Evolutionary conservation across 2,797 vertebrate genomes (phyloP).

Genomic region (Rhincodon typus): DNA sequence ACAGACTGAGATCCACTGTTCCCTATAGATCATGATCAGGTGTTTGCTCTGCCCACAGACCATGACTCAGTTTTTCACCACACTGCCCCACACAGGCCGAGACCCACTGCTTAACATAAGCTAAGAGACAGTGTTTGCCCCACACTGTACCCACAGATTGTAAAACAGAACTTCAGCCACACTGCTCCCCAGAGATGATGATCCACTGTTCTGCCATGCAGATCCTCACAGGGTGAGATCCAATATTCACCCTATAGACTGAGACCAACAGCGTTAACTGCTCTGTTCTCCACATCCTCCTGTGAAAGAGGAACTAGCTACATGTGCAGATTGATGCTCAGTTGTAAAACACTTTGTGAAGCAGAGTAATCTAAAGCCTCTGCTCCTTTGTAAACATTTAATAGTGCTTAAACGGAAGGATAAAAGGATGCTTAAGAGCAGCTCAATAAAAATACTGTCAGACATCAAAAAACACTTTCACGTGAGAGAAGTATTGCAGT

Average conservation of each 20-base stretch:
- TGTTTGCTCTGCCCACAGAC: too few relatives aligned
- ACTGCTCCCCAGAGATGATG: not conserved
- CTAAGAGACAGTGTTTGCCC: not conserved
- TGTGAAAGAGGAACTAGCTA: not conserved
- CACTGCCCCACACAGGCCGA: not conserved
- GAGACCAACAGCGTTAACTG: too few relatives aligned
- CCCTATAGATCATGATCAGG: too few relatives aligned
- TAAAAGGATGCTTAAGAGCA: slow-evolving; percentile 29
- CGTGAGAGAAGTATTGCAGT: slow-evolving; percentile 3
- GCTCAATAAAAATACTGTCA: slow-evolving; percentile 32
- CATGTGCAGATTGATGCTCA: not conserved
- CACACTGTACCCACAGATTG: not conserved
- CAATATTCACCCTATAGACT: not conserved
- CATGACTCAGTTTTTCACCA: not conserved
- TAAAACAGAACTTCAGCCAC: not conserved
- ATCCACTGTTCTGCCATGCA: not conserved
- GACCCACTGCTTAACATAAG: not conserved
- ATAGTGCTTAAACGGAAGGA: slow-evolving; percentile 16
- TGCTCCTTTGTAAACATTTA: not conserved
- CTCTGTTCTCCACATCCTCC: too few relatives aligned
- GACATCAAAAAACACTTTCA: not conserved
- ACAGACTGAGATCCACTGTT: not conserved
- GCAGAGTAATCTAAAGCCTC: not conserved
- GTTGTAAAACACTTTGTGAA: not conserved
- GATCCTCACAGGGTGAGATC: not conserved